A percentile compares a stretch with the other conserved stretches of the same genome.
Conservation (phyloP, 1,140 invertebrate genomes). For the Akabosia matsudoensis region DNA sequence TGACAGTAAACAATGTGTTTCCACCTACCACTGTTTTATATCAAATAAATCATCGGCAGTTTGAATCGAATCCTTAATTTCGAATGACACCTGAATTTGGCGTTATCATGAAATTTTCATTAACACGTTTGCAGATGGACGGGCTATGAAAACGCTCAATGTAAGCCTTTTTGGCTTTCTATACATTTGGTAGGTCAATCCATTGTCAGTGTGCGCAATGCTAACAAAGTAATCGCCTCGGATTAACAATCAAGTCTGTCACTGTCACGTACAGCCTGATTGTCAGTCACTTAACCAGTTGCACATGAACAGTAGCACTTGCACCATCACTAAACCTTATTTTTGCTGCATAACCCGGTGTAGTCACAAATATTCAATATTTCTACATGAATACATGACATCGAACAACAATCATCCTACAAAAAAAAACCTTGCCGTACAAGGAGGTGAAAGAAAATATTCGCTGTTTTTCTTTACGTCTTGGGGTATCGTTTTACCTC, state of each 20-base stretch:
- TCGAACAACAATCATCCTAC: background rate
- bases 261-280: background rate
- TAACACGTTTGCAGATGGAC: background rate
- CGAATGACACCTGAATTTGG: background rate
- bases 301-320: background rate
- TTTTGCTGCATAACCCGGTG: too few species aligned
- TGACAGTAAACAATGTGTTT: background rate
- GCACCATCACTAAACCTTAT: too few species aligned
- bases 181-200: background rate
- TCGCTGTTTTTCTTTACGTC: constrained; percentile 2
- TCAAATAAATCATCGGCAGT: background rate
- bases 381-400: background rate
- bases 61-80: background rate
- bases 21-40: background rate
- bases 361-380: background rate
- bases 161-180: background rate
- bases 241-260: background rate
- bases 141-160: background rate
- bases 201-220: background rate
- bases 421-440: background rate
- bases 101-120: background rate
- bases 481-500: too few species aligned
- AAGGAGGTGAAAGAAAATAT: constrained; percentile 10
- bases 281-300: background rate
- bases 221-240: too few species aligned